Evolutionary conservation across 2,888 invertebrate species (phyloP).

Genomic region (Netelia fuscicornis): DNA sequence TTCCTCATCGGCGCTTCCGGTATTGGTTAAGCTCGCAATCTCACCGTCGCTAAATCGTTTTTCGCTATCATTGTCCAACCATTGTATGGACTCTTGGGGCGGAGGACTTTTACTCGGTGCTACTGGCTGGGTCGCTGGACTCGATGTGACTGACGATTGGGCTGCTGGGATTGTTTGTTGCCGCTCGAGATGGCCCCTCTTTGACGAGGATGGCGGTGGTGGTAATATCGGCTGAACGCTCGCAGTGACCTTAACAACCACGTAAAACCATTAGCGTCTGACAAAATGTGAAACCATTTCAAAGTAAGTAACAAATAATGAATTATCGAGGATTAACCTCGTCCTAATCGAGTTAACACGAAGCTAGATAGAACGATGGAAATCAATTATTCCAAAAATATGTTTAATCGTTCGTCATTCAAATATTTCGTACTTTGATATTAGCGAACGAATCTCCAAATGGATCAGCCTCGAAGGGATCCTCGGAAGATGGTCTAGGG

Average conservation of each 20-base stretch:
- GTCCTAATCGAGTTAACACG: neutral
- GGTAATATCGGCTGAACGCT: slow-evolving; percentile 82
- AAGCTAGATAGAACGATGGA: neutral
- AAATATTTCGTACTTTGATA: slow-evolving; percentile 78
- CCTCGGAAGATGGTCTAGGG: slow-evolving; percentile 87
- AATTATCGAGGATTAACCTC: neutral
- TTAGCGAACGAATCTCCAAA: slow-evolving; percentile 92
- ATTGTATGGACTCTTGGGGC: slow-evolving; percentile 81
- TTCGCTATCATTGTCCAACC: slow-evolving; percentile 85
- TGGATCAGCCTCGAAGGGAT: slow-evolving; percentile 87
- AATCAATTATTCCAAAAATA: no score
- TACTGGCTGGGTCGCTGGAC: slow-evolving; percentile 77
- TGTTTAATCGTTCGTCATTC: no score
- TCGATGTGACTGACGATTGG: slow-evolving; percentile 79
- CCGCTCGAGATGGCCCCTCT: slow-evolving; percentile 81
- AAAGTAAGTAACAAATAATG: neutral
- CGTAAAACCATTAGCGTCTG: slow-evolving; percentile 20
- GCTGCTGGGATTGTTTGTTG: slow-evolving; percentile 79
- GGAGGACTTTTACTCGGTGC: slow-evolving; percentile 78
- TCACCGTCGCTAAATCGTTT: slow-evolving; percentile 84
- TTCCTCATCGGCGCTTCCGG: slow-evolving; percentile 78
- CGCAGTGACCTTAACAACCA: slow-evolving; percentile 78
- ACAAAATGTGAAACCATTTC: slow-evolving; percentile 2
- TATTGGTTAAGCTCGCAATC: slow-evolving; percentile 76
- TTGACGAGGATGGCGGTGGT: slow-evolving; percentile 81